Evolutionary conservation across 2,113 vertebrate genomes (phyloP).

Genomic region (Eleginops maclovinus): DNA sequence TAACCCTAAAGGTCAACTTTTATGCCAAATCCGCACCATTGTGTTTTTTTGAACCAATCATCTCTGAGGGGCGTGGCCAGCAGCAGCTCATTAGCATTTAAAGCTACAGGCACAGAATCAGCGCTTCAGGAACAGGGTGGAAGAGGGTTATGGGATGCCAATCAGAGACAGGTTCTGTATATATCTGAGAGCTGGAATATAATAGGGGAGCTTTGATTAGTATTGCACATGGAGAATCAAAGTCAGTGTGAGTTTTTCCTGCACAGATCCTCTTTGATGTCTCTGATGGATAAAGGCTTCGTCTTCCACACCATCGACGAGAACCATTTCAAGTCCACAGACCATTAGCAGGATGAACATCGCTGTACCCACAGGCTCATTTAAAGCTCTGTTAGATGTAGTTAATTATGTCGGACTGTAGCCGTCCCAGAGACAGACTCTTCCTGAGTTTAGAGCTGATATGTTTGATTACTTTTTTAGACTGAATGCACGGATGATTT

Average conservation of each 20-base stretch:
- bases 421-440: background rate
- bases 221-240: too few species aligned
- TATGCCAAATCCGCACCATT: too few species aligned
- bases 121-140: too few species aligned
- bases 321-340: slow-evolving; percentile 87
- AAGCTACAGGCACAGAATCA: too few species aligned
- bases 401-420: background rate
- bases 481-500: background rate
- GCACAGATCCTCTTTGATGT: slow-evolving; percentile 85
- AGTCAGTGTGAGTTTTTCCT: background rate
- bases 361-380: background rate
- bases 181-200: too few species aligned
- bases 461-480: slow-evolving; percentile 1
- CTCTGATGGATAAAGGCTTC: slow-evolving; percentile 89
- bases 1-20: too few species aligned
- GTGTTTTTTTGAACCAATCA: too few species aligned
- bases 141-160: too few species aligned
- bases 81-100: too few species aligned
- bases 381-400: background rate
- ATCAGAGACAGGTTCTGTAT: too few species aligned
- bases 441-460: background rate
- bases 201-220: too few species aligned
- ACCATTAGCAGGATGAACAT: slow-evolving; percentile 5
- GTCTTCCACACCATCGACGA: slow-evolving; percentile 91
- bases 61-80: too few species aligned